A percentile compares a stretch with the other conserved stretches of the same genome.
Conservation (phyloP, 2,113 vertebrate species). For the Alligator mississippiensis region DNA sequence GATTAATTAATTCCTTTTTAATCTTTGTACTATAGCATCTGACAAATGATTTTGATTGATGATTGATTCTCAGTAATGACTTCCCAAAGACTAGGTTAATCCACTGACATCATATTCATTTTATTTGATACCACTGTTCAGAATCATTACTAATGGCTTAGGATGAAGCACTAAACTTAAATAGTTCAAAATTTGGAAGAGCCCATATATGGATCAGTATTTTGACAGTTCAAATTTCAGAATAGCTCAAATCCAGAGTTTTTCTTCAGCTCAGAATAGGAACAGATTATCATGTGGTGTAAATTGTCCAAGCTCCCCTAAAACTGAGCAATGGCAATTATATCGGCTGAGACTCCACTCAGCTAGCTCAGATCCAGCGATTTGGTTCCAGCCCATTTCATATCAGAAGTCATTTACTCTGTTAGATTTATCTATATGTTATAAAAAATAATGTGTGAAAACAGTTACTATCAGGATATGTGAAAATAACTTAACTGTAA, state of each 20-base stretch:
- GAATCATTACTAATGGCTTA: not conserved
- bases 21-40: not conserved
- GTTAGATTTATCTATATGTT: not conserved
- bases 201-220: not conserved
- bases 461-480: not conserved
- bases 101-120: not conserved
- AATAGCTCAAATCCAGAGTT: too few relatives aligned
- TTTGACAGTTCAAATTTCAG: not conserved
- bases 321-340: rapidly evolving
- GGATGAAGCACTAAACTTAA: not conserved
- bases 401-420: not conserved
- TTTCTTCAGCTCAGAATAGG: not conserved
- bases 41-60: not conserved
- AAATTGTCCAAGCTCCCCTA: too few relatives aligned
- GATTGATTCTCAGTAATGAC: rapidly evolving
- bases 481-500: not conserved
- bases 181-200: not conserved
- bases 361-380: not conserved
- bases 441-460: not conserved
- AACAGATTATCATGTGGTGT: not conserved
- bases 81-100: not conserved
- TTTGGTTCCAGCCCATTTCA: not conserved
- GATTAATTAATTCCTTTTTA: not conserved
- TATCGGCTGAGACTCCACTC: not conserved
- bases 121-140: not conserved